Percentiles rank a stretch among this genome's conserved stretches.
phyloP scores from a whole-genome alignment of 2,113 vertebrate species.

The rat (Rattus norvegicus) region GRCr8 NC_086039.1:99752001-99752500 shows the following conservation, averaged over 20 bases:
- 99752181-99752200: background rate
- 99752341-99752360: background rate
- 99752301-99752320: background rate
- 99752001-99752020: slow-evolving; percentile 64
- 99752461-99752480: background rate
- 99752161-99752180: background rate
- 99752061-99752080: slow-evolving; percentile 7
- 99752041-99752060: background rate
- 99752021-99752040: background rate
- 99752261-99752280: background rate
- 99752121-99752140: background rate
- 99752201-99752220: background rate
- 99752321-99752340: background rate
- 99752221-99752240: background rate
- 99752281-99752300: background rate
- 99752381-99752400: background rate
- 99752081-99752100: background rate
- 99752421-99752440: background rate
- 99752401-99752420: background rate
- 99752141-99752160: no score
- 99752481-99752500: background rate
- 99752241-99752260: background rate
- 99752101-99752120: background rate
- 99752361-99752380: background rate
- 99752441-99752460: slow-evolving; percentile 7